Evolutionary conservation across 2,797 vertebrate species (phyloP), one percentile per base, ranked within the genome.

Genomic region (Manis javanica): DNA sequence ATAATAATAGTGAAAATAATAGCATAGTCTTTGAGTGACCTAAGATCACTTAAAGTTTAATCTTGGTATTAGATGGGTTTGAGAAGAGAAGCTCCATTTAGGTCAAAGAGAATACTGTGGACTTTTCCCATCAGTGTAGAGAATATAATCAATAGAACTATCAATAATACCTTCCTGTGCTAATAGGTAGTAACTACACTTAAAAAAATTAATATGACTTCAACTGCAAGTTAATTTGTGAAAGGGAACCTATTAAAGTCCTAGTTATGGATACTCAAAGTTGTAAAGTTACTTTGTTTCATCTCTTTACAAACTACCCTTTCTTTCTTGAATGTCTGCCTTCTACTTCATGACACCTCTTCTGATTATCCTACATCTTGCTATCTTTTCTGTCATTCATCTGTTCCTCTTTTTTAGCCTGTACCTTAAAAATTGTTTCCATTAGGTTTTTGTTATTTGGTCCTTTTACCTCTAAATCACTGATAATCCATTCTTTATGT

Each of bases 241-340:
- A 83, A 59, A 74, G 29, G 55, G 7, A 75, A 9, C 64, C 46
- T 83, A 42, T 59, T 57, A 29, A 69, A 2, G 3, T 51, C 77
- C 26, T 82, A 86, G 77, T 75, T 87, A 71, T 85, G 34, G 34
- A 49, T 85, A 66, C 2, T 6, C 2, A 55, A 49, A 64, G 19
- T n/a, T 82, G 13, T 59, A 85, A 63, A 72, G 61, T 29, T 77
- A 12, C 34, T 96, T 64, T 51, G 51, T 66, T 96, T 90, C n/a
- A 66, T 4, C 15, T n/a, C 3, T 89, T 84, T 63, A 14, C 23
- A 83, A 49, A 12, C 4, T 59, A 6, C 26, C 15, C 29, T 1
- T 11, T 90, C 9, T 18, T 74, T 72, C 15, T 5, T 59, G 23
- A 42, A 21, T 16, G 2, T 53, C 64, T 82, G 42, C n/a, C 42